phyloP scores from a whole-genome alignment of 2,888 invertebrate species.

The Euzophera pinguis region DNA sequence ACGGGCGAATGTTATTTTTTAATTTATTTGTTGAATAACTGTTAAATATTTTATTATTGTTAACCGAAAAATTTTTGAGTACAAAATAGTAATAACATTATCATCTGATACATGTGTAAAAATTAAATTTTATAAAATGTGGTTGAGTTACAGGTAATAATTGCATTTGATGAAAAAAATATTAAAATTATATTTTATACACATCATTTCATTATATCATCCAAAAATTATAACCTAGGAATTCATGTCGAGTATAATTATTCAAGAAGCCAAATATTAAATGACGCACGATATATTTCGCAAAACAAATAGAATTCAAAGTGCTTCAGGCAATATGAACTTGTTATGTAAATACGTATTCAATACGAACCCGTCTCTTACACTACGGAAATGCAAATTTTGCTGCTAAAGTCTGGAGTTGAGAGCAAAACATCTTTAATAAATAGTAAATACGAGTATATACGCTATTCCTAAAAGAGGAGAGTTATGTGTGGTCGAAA shows the following conservation, averaged over 20 bases:
- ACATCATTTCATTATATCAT: too few relatives aligned
- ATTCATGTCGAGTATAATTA: not conserved
- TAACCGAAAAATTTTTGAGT: too few relatives aligned
- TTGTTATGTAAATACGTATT: slow-evolving; percentile 5
- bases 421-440: not conserved
- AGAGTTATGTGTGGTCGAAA: too few relatives aligned
- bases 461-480: too few relatives aligned
- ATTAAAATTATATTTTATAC: too few relatives aligned
- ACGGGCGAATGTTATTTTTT: not conserved
- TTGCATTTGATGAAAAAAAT: too few relatives aligned
- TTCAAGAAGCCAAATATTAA: not conserved
- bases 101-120: not conserved
- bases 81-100: not conserved
- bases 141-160: too few relatives aligned
- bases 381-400: not conserved
- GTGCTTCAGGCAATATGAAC: not conserved
- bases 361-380: not conserved
- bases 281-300: not conserved
- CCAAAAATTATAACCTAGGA: too few relatives aligned
- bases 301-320: not conserved
- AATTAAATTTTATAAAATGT: too few relatives aligned
- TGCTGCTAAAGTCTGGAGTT: not conserved
- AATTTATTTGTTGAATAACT: too few relatives aligned
- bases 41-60: too few relatives aligned
- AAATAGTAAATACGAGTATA: not conserved